Conservation (phyloP, 2,797 vertebrate species). For the Micropoecilia bifurca region DNA sequence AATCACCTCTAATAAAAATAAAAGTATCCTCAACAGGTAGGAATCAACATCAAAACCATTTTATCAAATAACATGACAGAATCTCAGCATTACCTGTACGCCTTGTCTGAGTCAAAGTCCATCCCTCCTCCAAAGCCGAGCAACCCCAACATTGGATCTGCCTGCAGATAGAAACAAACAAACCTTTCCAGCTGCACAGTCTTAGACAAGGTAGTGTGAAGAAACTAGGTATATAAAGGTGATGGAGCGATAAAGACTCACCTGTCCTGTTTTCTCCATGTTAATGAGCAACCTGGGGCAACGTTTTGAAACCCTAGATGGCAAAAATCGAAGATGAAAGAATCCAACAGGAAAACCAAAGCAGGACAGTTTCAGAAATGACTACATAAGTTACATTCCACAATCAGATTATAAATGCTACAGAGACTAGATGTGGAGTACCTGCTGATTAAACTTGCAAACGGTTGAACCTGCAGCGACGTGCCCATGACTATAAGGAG, state of each 20-base stretch:
- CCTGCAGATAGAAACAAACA: conserved; percentile 68
- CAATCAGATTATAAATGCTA: background rate
- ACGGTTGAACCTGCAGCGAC: conserved; percentile 92
- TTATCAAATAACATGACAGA: background rate
- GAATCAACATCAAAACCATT: background rate
- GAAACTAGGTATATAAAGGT: background rate
- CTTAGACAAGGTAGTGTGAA: background rate
- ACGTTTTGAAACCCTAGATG: conserved; percentile 84
- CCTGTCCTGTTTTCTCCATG: conserved; percentile 91
- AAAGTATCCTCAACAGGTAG: background rate
- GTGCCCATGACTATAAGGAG: conserved; percentile 93
- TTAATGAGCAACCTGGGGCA: conserved; percentile 92
- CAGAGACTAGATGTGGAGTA: conserved; percentile 45
- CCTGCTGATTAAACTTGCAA: conserved; percentile 90
- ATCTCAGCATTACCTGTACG: conserved; percentile 85
- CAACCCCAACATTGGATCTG: conserved; percentile 84
- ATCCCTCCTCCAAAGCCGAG: conserved; percentile 88
- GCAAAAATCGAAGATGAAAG: conserved; percentile 7
- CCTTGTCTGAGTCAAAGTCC: conserved; percentile 94
- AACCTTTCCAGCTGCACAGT: background rate
- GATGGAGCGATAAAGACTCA: conserved; percentile 48
- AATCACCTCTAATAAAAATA: background rate
- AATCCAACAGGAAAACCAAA: background rate
- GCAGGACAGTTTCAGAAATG: background rate
- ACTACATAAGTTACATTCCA: background rate